Evolutionary conservation across 2,888 invertebrate genomes (phyloP).

Genomic region (Cremastinae sp.): DNA sequence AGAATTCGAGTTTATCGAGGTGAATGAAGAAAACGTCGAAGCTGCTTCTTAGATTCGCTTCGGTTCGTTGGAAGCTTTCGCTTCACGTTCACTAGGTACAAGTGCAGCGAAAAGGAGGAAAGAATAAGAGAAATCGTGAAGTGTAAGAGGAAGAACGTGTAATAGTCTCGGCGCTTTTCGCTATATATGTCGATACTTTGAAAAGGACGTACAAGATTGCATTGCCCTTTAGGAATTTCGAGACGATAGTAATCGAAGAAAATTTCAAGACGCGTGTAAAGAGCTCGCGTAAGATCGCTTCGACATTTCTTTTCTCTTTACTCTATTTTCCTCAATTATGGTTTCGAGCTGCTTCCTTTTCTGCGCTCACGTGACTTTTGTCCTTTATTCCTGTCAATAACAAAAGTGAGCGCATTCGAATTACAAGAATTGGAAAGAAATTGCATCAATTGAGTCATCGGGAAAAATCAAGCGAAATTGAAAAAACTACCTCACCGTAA

Average conservation of each 20-base stretch:
- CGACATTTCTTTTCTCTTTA: slow-evolving; percentile 25
- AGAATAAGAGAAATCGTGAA: slow-evolving; percentile 25
- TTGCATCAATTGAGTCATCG: no score
- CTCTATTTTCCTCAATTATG: background rate
- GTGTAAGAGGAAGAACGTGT: slow-evolving; percentile 16
- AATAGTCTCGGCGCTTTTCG: slow-evolving; percentile 15
- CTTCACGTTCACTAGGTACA: slow-evolving; percentile 6
- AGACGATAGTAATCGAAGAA: slow-evolving; percentile 60
- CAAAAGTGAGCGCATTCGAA: slow-evolving; percentile 3
- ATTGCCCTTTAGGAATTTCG: slow-evolving; percentile 54
- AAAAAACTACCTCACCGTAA: no score
- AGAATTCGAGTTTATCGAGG: slow-evolving; percentile 51
- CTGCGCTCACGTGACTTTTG: slow-evolving; percentile 27
- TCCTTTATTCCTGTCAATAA: slow-evolving; percentile 16
- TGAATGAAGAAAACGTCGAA: slow-evolving; percentile 39
- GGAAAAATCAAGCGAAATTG: no score
- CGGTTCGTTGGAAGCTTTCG: slow-evolving; percentile 20
- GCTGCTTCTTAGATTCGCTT: slow-evolving; percentile 34
- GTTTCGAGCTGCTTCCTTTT: slow-evolving; percentile 16
- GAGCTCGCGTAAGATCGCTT: slow-evolving; percentile 29
- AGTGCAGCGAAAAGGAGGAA: slow-evolving; percentile 9
- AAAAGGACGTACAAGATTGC: slow-evolving; percentile 45
- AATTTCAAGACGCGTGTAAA: slow-evolving; percentile 55
- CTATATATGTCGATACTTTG: slow-evolving; percentile 37
- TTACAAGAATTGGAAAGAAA: background rate